phyloP scores from a whole-genome alignment of 1,140 invertebrate genomes.

The Polyergus mexicanus region DNA sequence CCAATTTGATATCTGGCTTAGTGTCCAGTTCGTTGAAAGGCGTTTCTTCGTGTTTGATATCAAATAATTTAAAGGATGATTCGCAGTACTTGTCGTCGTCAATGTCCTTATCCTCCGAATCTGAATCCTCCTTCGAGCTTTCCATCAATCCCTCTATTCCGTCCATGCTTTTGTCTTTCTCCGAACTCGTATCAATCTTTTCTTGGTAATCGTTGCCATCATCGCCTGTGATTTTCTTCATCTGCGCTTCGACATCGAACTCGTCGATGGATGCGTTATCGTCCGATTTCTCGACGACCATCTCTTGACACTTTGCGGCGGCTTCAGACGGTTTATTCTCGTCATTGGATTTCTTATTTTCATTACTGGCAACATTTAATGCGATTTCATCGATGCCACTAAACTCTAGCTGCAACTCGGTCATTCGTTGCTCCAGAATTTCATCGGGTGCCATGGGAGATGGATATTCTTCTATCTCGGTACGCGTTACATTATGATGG shows the following conservation, averaged over 20 bases:
- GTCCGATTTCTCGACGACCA: constrained; percentile 69
- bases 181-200: constrained; percentile 78
- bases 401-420: constrained; percentile 85
- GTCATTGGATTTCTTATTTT: constrained; percentile 66
- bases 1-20: constrained; percentile 7
- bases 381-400: constrained; percentile 71
- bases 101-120: constrained; percentile 80
- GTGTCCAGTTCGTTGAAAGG: constrained; percentile 57
- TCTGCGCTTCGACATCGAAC: constrained; percentile 85
- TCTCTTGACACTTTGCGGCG: background rate
- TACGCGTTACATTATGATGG: constrained; percentile 79
- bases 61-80: constrained; percentile 75
- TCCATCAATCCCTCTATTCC: constrained; percentile 85
- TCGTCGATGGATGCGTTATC: constrained; percentile 82
- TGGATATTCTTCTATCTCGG: constrained; percentile 80
- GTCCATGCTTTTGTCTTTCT: constrained; percentile 83
- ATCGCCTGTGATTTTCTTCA: constrained; percentile 84
- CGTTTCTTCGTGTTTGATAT: constrained; percentile 45
- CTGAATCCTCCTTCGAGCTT: constrained; percentile 85
- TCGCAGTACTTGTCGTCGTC: constrained; percentile 76
- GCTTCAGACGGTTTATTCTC: constrained; percentile 42
- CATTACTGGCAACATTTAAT: constrained; percentile 56
- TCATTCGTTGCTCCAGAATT: constrained; percentile 83
- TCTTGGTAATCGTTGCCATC: constrained; percentile 84
- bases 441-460: constrained; percentile 84